These are phyloP conservation scores for Dasypogon diadema DNA, from an alignment of 2,888 invertebrate species.

Conservation along the genomic window DNA sequence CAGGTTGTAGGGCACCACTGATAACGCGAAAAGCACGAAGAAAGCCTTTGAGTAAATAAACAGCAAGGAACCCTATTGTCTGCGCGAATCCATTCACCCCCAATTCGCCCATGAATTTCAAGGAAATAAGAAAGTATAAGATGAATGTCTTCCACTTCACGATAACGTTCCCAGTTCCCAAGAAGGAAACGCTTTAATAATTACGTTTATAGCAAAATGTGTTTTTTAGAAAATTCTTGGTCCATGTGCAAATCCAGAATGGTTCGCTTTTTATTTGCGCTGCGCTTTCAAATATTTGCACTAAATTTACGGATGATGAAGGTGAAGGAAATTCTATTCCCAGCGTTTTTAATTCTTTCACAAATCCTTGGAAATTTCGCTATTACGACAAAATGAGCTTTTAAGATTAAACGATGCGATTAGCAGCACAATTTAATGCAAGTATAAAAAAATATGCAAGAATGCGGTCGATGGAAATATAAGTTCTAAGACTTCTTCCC, in stretches of 20 bases:
- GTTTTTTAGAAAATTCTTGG: not conserved
- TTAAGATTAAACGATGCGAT: no score
- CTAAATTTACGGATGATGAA: no score
- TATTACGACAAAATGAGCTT: no score
- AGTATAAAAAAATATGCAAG: no score
- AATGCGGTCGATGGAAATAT: no score
- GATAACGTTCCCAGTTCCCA: not conserved
- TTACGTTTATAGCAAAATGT: conserved; percentile 7
- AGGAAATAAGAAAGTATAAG: conserved; percentile 1
- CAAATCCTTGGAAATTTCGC: no score
- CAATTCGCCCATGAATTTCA: not conserved
- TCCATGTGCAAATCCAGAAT: not conserved
- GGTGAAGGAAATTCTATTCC: no score
- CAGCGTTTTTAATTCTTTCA: no score
- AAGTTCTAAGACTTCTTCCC: no score
- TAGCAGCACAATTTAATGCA: no score
- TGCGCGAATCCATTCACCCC: not conserved
- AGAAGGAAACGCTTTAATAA: conserved; percentile 2
- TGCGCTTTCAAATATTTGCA: no score
- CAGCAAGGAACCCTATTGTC: conserved; percentile 15
- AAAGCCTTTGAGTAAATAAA: conserved; percentile 31
- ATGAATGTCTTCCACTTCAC: conserved; percentile 5
- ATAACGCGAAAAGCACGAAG: conserved; percentile 1
- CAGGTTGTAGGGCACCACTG: conserved; percentile 31
- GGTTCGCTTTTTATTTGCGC: no score